Percentiles rank a stretch among this genome's conserved stretches.
phyloP scores from a whole-genome alignment of 2,888 invertebrate genomes.

The Xestia rhomboidea region DNA sequence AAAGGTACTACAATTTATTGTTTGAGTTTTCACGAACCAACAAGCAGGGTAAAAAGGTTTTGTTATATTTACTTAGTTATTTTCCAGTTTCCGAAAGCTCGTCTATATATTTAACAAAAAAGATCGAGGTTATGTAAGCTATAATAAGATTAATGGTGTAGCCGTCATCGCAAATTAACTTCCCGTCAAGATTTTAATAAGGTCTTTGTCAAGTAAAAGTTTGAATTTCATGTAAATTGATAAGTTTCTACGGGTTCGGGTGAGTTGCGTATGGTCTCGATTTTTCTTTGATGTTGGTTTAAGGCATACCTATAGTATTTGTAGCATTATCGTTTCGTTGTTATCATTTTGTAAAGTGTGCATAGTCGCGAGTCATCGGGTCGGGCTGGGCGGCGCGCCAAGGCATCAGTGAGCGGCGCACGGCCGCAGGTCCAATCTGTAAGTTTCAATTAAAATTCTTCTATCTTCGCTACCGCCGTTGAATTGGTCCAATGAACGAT shows the following conservation, averaged over 20 bases:
- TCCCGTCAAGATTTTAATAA: conserved; percentile 86
- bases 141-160: conserved; percentile 86
- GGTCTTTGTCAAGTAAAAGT: conserved; percentile 82
- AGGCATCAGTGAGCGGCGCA: conserved; percentile 37
- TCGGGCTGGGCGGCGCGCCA: conserved; percentile 36
- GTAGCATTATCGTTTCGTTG: conserved; percentile 26
- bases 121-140: conserved; percentile 71
- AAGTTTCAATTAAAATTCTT: conserved; percentile 82
- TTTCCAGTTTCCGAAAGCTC: conserved; percentile 70
- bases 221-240: conserved; percentile 82
- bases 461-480: conserved; percentile 86
- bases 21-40: conserved; percentile 27
- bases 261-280: conserved; percentile 9
- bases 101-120: conserved; percentile 67
- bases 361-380: conserved; percentile 47
- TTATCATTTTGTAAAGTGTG: conserved; percentile 37
- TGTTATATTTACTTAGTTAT: conserved; percentile 62
- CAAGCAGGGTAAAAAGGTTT: conserved; percentile 2
- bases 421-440: conserved; percentile 69
- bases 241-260: conserved; percentile 73
- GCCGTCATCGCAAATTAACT: conserved; percentile 86
- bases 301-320: conserved; percentile 20
- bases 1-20: conserved; percentile 45
- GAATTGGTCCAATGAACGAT: conserved; percentile 85
- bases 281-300: conserved; percentile 10